These are phyloP conservation scores for Armadillidium nasatum DNA, from an alignment of 1,140 invertebrate genomes.

Conservation along the genomic window DNA sequence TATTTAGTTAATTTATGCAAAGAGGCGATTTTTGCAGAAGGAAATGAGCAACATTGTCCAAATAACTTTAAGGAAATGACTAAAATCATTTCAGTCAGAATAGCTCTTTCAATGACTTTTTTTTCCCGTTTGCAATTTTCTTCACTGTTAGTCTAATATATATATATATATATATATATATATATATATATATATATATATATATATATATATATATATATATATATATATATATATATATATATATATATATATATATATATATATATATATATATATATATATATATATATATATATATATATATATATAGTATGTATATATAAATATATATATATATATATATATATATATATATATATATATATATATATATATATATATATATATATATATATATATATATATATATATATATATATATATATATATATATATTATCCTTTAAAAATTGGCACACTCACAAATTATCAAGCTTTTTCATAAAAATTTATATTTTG, in stretches of 20 bases:
- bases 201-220: slow-evolving; percentile 14
- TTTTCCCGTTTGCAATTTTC: no score
- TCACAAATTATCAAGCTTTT: no score
- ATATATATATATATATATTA: background rate
- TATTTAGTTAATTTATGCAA: no score
- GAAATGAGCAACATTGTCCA: no score
- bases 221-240: slow-evolving; percentile 1
- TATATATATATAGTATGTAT: slow-evolving; percentile 6
- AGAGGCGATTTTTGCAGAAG: no score
- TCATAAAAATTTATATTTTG: no score
- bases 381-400: slow-evolving; percentile 14
- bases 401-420: background rate
- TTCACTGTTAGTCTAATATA: no score
- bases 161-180: slow-evolving; percentile 3
- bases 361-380: slow-evolving; percentile 12
- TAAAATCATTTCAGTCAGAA: no score
- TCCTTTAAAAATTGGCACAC: no score
- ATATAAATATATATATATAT: slow-evolving; percentile 9
- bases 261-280: slow-evolving; percentile 2
- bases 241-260: background rate
- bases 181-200: background rate
- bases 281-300: slow-evolving; percentile 4
- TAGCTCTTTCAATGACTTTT: no score
- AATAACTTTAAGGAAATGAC: no score
- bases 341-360: slow-evolving; percentile 3